Evolutionary conservation across 1,140 invertebrate genomes (phyloP), one percentile per base, ranked within the genome.

Genomic region (Cotesia glomerata): DNA sequence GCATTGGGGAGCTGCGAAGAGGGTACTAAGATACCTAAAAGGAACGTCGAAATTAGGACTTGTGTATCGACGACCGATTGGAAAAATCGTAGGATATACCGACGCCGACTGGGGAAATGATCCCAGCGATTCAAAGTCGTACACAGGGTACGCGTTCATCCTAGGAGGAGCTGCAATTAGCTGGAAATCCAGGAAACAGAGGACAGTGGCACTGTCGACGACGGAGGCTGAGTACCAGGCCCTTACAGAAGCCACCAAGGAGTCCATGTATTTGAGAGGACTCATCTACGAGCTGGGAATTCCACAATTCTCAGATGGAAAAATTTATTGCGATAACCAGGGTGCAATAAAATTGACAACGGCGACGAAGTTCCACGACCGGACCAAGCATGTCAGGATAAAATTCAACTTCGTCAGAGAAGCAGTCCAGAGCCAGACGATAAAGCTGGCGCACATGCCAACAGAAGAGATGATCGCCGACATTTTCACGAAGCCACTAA

Each of bases 1-100:
- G 14, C 36, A 79, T 32, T 79, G 71, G 68, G 74, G 71, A 56
- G 71, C 59, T 8, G 59, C 76, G 61, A 81, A 82, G 35, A 66
- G 75, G 35, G 66, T 83, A 34, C 51, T 83, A 74, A 61, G 70
- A 63, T 56, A 4, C 26, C 26, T 26, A 3, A 26, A 26, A 26
- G 26, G 1, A 26, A 26, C 26, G 26, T 26, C 26, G 26, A 26
- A 26, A 26, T 26, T 26, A 3, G 26, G 26, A 26, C 26, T 26
- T 26, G 26, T 26, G 3, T 26, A 26, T 26, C 26, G 26, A 26
- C 26, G 3, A 26, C 26, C 26, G 3, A 26, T 26, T 26, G 3
- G 45, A 49, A 49, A 49, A 49, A 49, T 49, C 13, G 4, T 49
- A 9, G 45, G 1, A 8, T 49, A 49, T n/a, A n/a, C 2, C 1